phyloP scores from a whole-genome alignment of 2,113 vertebrate species.

The Myotis lucifugus region DNA sequence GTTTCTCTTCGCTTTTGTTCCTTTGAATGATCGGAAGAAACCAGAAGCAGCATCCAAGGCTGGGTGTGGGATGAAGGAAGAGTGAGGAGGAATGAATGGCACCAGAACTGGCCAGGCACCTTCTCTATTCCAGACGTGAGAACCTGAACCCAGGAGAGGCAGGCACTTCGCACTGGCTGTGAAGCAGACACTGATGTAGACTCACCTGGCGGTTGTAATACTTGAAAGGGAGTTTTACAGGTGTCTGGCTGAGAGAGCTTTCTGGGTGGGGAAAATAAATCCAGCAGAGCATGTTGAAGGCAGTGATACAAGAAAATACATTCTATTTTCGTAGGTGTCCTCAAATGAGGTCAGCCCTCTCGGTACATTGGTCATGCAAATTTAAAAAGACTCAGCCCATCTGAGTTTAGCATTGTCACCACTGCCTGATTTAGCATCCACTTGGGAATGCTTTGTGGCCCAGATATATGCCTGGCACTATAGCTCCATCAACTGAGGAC shows the following conservation, averaged over 20 bases:
- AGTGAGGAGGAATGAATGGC: too few species aligned
- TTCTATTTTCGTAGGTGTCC: neutral
- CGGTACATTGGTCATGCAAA: neutral
- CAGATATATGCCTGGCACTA: neutral
- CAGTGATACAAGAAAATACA: neutral
- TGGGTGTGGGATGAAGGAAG: neutral
- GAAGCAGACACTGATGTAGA: neutral
- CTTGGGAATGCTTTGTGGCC: neutral
- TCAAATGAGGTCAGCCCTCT: neutral
- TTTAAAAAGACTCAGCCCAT: neutral
- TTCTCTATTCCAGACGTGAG: neutral
- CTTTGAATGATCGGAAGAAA: neutral
- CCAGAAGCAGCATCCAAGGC: neutral
- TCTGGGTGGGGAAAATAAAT: neutral
- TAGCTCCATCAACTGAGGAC: neutral
- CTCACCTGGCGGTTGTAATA: neutral
- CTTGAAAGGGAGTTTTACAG: neutral
- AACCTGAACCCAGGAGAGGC: neutral
- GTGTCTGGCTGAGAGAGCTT: neutral
- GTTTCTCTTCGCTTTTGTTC: neutral
- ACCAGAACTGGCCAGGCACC: neutral
- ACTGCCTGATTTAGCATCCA: neutral
- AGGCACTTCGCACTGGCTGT: neutral
- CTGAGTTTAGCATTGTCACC: neutral
- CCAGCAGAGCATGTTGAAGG: neutral